Evolutionary conservation across 2,797 vertebrate species (phyloP).

Genomic region (Macrochelys suwanniensis): DNA sequence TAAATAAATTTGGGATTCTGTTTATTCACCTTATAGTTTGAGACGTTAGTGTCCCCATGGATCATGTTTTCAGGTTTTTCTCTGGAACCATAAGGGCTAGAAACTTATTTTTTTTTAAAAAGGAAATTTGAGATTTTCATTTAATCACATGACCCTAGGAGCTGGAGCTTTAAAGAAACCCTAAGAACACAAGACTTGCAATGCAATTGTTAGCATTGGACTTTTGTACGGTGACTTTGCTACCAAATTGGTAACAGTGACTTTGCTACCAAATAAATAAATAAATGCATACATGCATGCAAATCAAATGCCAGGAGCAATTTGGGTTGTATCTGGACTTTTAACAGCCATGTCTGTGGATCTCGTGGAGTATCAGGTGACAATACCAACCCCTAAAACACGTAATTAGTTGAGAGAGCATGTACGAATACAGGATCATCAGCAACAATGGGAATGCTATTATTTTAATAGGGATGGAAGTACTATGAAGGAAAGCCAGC

Average conservation of each 20-base stretch:
- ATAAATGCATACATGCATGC: background rate
- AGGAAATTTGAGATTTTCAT: background rate
- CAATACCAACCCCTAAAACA: background rate
- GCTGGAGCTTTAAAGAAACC: conserved; percentile 9
- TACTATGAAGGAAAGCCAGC: background rate
- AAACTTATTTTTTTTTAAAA: background rate
- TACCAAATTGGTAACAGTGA: background rate
- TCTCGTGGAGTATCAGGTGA: background rate
- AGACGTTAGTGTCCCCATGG: background rate
- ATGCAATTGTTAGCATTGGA: background rate
- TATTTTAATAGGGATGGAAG: background rate
- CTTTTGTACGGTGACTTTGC: background rate
- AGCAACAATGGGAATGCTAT: background rate
- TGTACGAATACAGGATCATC: background rate
- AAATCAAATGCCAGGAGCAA: background rate
- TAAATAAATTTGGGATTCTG: background rate
- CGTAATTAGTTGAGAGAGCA: background rate
- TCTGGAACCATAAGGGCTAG: background rate
- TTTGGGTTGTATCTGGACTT: background rate
- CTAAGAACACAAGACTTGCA: background rate
- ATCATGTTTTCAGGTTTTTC: conserved; percentile 8
- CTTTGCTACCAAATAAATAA: background rate
- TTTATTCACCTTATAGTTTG: background rate
- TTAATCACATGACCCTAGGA: background rate
- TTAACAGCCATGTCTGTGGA: background rate